phyloP scores from a whole-genome alignment of 2,797 vertebrate species.

The Cyclura pinguis region DNA sequence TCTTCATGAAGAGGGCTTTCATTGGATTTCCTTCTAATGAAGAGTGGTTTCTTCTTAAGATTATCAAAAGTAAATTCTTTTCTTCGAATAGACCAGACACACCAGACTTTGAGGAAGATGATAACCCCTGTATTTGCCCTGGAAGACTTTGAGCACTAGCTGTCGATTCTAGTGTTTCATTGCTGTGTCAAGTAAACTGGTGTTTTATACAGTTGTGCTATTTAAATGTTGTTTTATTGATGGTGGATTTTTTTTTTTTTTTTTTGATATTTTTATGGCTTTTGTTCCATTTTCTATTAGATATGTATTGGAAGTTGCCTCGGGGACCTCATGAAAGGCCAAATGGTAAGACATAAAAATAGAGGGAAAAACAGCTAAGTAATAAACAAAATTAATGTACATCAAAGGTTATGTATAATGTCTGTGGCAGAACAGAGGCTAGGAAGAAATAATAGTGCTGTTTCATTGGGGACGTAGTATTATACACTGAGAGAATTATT shows the following conservation, averaged over 20 bases:
- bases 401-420: neutral
- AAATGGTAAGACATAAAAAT: neutral
- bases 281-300: constrained; percentile 15
- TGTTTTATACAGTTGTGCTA: neutral
- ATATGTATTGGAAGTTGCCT: neutral
- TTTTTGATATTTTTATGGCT: neutral
- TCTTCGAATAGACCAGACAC: too few relatives aligned
- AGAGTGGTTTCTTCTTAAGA: neutral
- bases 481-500: neutral
- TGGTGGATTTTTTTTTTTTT: neutral
- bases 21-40: neutral
- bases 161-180: neutral
- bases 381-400: constrained; percentile 8
- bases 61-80: too few relatives aligned
- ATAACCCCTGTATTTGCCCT: neutral
- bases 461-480: neutral
- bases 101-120: neutral
- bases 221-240: constrained; percentile 14
- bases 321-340: constrained; percentile 1
- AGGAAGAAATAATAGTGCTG: neutral
- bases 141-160: neutral
- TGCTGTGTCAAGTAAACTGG: neutral
- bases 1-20: too few relatives aligned
- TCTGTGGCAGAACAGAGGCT: neutral
- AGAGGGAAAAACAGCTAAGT: neutral